phyloP scores from a whole-genome alignment of 2,113 vertebrate genomes.

The Trichechus manatus region DNA sequence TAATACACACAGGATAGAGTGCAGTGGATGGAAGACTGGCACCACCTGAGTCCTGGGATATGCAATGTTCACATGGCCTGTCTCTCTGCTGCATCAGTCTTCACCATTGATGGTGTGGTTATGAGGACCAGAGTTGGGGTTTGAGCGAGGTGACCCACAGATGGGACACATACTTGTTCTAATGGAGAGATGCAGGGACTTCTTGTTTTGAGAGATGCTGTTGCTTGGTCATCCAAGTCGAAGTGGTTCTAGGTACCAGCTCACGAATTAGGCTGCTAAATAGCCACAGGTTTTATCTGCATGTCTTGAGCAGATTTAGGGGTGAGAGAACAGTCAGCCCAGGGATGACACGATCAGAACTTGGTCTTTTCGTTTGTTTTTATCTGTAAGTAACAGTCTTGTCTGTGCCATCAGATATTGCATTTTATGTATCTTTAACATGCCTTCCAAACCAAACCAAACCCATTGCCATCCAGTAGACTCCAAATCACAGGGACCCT shows the following conservation, averaged over 20 bases:
- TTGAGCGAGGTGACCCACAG: neutral
- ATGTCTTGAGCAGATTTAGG: neutral
- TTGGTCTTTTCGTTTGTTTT: neutral
- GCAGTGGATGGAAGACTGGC: neutral
- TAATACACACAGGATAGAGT: fast-evolving
- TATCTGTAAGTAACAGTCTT: no score
- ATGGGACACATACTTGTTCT: neutral
- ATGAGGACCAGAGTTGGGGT: neutral
- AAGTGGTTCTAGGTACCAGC: no score
- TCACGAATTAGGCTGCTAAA: fast-evolving
- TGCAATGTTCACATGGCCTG: fast-evolving
- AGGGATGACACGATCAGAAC: neutral
- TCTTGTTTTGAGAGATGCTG: neutral
- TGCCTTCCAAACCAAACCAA: neutral
- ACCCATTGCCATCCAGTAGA: no score
- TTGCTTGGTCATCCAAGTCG: fast-evolving
- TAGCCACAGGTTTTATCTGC: fast-evolving
- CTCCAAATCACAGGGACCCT: no score
- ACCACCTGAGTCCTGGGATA: neutral
- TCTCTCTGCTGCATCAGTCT: neutral
- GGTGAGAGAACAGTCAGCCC: neutral
- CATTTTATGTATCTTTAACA: neutral
- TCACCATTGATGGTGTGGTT: neutral
- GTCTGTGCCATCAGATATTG: neutral
- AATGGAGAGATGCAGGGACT: neutral